These are phyloP conservation scores for Escarpia spicata DNA, from an alignment of 2,888 invertebrate genomes.

Conservation along the genomic window DNA sequence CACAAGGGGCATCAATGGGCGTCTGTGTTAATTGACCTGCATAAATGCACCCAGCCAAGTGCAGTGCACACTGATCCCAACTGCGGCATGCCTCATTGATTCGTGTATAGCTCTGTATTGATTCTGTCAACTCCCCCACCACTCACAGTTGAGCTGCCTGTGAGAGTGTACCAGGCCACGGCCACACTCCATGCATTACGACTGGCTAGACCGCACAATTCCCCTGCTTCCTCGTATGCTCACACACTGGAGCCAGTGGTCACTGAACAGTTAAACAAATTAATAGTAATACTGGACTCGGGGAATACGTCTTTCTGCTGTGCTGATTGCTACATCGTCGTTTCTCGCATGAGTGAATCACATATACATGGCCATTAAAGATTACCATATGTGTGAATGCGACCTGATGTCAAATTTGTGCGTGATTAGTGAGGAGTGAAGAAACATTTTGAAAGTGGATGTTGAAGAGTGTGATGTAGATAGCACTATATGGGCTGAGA, in stretches of 20 bases:
- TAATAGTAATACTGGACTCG: background rate
- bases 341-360: background rate
- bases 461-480: too few species aligned
- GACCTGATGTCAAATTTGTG: background rate
- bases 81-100: background rate
- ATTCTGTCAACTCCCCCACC: background rate
- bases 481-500: too few species aligned
- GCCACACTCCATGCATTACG: background rate
- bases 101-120: background rate
- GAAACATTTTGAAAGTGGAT: background rate
- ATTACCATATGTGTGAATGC: background rate
- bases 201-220: background rate
- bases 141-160: background rate
- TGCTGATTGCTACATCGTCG: background rate
- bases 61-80: background rate
- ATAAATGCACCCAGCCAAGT: background rate
- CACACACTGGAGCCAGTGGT: background rate
- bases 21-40: constrained; percentile 5
- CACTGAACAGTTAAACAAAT: background rate
- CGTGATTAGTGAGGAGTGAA: background rate
- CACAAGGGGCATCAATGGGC: background rate
- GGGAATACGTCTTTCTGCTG: constrained; percentile 5
- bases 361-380: background rate
- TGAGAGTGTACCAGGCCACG: background rate
- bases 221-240: background rate